Evolutionary conservation across 2,113 vertebrate genomes (phyloP), one percentile per base, ranked within the genome.

Genomic region (Leiothrix lutea): DNA sequence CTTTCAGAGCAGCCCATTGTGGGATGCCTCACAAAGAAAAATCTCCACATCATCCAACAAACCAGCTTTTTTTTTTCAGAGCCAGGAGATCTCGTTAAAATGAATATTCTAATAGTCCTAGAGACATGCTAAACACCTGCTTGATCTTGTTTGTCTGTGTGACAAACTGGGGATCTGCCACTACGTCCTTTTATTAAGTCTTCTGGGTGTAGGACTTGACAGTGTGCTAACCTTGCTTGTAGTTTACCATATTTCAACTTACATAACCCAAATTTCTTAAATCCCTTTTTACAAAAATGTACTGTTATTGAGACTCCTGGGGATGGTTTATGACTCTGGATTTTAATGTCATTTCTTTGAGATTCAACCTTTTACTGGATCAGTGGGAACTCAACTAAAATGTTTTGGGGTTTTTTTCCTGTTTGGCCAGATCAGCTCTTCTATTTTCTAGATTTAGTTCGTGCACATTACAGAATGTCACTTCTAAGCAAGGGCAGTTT

Each of bases 31-130:
- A 40, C 57, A 35, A 65, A 79, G 51, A 60, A 71, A 95, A 95
- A 94, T 91, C 83, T 91, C 86, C 14, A 18, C 86, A 60, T 87
- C 25, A 31, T 65, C 36, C 80, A 86, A 9, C 44, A 74, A 75
- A 48, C 5, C 80, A 84, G n/a, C 23, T 89, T 79, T 78, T 64
- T 64, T 38, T 35, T 28, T 84, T 65, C 58, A 81, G 53, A 72
- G 73, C 61, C 40, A 38, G 66, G 45, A 91, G 53, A 80, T 21
- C 31, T 75, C 64, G 62, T 38, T 72, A 67, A 58, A 44, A 53
- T 28, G 14, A 57, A 56, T 84, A 71, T 62, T 38, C 36, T 61
- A 26, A 21, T 3, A 44, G 40, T 74, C 31, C 54, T 13, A 13
- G 31, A 81, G 61, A 44, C 5, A 5, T 13, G 25, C 45, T 72